Percentiles rank a stretch among this genome's conserved stretches.
Evolutionary conservation across 1,140 invertebrate genomes (phyloP).

Genomic region (Pseudomyrmex pallidus): DNA sequence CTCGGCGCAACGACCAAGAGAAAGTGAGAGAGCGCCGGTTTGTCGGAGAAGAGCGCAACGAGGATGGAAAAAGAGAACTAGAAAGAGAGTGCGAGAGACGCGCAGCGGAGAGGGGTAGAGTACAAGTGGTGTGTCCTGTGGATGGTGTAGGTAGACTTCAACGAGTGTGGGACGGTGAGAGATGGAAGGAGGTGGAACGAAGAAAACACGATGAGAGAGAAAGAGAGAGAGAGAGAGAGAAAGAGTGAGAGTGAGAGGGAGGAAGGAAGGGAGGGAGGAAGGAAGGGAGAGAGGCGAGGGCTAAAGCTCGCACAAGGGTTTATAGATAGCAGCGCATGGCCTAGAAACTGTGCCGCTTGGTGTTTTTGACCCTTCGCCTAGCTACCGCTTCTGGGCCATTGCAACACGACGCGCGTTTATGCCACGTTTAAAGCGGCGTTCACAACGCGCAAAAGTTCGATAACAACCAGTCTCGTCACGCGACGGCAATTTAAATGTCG

Average conservation of each 20-base stretch:
- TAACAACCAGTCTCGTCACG: background rate
- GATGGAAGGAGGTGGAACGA: constrained; percentile 20
- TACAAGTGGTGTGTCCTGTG: constrained; percentile 63
- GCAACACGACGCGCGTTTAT: constrained; percentile 74
- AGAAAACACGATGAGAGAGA: too few relatives aligned
- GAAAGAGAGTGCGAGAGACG: constrained; percentile 46
- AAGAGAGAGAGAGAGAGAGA: constrained; percentile 40
- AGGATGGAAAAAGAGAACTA: constrained; percentile 33
- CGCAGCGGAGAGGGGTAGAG: background rate
- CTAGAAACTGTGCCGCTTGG: constrained; percentile 85
- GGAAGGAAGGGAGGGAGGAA: constrained; percentile 37
- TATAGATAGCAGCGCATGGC: constrained; percentile 85
- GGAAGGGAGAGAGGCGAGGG: constrained; percentile 61
- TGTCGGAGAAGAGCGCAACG: constrained; percentile 17
- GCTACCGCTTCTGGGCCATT: constrained; percentile 82
- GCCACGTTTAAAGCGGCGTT: constrained; percentile 68
- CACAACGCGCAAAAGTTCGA: constrained; percentile 53
- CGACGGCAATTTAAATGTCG: too few relatives aligned
- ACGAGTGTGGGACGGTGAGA: constrained; percentile 50
- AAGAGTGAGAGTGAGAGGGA: constrained; percentile 31
- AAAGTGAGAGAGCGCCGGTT: constrained; percentile 52
- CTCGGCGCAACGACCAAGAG: constrained; percentile 44
- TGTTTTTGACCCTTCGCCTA: constrained; percentile 86
- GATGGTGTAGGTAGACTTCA: constrained; percentile 71
- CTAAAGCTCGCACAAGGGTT: constrained; percentile 80